These are phyloP conservation scores for Hanleya hanleyi DNA, from an alignment of 2,888 invertebrate genomes.

Conservation along the genomic window DNA sequence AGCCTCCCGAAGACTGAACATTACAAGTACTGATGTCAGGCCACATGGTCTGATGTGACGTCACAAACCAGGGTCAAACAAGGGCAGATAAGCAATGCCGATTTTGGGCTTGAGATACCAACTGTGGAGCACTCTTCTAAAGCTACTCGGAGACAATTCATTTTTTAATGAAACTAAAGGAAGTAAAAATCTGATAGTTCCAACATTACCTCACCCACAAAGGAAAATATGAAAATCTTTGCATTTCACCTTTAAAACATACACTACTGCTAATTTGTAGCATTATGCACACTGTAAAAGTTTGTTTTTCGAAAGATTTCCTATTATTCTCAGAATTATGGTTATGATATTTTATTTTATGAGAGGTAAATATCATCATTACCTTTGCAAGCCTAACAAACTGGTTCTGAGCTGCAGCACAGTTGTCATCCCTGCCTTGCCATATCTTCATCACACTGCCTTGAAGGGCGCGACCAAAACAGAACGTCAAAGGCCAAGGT, in stretches of 20 bases:
- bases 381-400: background rate
- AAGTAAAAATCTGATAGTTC: too few species aligned
- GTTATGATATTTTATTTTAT: background rate
- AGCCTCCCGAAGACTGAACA: too few species aligned
- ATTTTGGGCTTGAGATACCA: too few species aligned
- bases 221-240: background rate
- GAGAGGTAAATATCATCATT: background rate
- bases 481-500: constrained; percentile 4
- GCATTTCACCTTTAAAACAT: background rate
- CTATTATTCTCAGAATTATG: background rate
- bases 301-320: background rate
- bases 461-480: constrained; percentile 4
- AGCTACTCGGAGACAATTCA: too few species aligned
- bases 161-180: too few species aligned
- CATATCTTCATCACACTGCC: background rate
- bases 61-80: too few species aligned
- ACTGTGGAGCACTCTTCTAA: too few species aligned
- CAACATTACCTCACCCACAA: background rate
- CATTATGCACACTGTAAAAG: too few species aligned
- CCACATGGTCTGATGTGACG: too few species aligned
- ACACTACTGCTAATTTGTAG: too few species aligned
- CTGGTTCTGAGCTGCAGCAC: background rate
- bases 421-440: background rate
- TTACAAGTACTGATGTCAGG: too few species aligned
- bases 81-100: too few species aligned